A percentile compares a stretch with the other conserved stretches of the same genome.
Conservation (phyloP, 2,113 vertebrate species). For the human region GRCh38 chr5:89064001-89064500, state of each 20-base stretch:
- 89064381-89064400: neutral
- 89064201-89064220: constrained; percentile 3
- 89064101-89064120: neutral
- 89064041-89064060: neutral
- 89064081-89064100: neutral
- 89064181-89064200: neutral
- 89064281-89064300: neutral
- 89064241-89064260: neutral
- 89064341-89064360: neutral
- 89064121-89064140: neutral
- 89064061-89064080: neutral
- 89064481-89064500: neutral
- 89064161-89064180: neutral
- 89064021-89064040: neutral
- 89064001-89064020: neutral
- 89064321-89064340: neutral
- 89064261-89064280: neutral
- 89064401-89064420: neutral
- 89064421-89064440: neutral
- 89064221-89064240: neutral
- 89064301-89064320: neutral
- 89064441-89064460: neutral
- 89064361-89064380: neutral
- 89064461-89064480: neutral
- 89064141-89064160: neutral